Conservation (phyloP, 2,888 invertebrate species). For the Mythimna lalbum region DNA sequence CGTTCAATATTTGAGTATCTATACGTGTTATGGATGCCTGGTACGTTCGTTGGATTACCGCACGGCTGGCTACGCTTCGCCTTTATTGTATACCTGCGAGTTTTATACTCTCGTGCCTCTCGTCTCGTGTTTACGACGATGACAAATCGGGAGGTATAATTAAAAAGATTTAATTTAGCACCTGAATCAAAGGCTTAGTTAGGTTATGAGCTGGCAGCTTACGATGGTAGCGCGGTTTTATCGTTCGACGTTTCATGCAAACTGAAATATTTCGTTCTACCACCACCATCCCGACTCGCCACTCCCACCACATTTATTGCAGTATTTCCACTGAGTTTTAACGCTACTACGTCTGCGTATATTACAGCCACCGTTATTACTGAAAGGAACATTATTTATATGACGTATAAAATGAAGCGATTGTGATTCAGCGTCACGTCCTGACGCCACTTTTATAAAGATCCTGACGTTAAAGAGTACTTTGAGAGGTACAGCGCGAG, state of each 20-base stretch:
- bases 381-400: slow-evolving; percentile 54
- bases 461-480: slow-evolving; percentile 53
- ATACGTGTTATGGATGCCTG: slow-evolving; percentile 78
- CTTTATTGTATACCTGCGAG: slow-evolving; percentile 61
- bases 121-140: slow-evolving; percentile 53
- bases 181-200: slow-evolving; percentile 49
- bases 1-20: slow-evolving; percentile 79
- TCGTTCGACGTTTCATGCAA: not conserved
- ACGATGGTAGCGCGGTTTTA: slow-evolving; percentile 22
- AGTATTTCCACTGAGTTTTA: slow-evolving; percentile 45
- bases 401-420: slow-evolving; percentile 72
- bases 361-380: slow-evolving; percentile 55
- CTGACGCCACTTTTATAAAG: slow-evolving; percentile 56
- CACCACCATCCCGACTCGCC: not conserved
- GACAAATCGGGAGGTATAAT: slow-evolving; percentile 60
- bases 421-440: slow-evolving; percentile 75
- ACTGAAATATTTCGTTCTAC: not conserved
- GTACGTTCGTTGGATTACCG: slow-evolving; percentile 78
- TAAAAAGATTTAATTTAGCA: slow-evolving; percentile 57
- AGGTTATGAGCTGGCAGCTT: slow-evolving; percentile 38
- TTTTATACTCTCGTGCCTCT: slow-evolving; percentile 53
- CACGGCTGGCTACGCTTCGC: slow-evolving; percentile 70
- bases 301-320: slow-evolving; percentile 34
- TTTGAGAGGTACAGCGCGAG: slow-evolving; percentile 49
- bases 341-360: slow-evolving; percentile 43